phyloP scores from a whole-genome alignment of 1,140 invertebrate genomes.

The Bombus huntii region DNA sequence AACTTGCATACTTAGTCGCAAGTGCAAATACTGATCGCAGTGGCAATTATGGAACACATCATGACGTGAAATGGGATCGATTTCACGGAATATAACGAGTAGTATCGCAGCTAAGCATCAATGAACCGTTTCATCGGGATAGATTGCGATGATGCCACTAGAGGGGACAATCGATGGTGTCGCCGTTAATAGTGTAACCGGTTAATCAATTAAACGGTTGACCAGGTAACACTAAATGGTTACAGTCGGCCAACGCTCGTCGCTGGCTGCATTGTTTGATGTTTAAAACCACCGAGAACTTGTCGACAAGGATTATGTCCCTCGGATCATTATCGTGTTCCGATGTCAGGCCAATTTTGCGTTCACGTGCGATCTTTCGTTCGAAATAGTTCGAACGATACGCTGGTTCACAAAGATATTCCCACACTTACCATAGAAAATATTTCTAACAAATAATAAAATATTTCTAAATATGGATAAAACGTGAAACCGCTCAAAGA shows the following conservation, averaged over 20 bases:
- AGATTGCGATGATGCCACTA: slow-evolving; percentile 1
- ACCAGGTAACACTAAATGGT: slow-evolving; percentile 19
- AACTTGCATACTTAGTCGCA: no score
- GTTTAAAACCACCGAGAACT: background rate
- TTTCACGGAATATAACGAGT: background rate
- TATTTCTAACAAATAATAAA: no score
- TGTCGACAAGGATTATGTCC: background rate
- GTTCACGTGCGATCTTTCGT: background rate
- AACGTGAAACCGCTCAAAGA: no score
- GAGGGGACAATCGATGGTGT: slow-evolving; percentile 8
- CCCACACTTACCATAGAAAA: no score
- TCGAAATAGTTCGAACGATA: no score
- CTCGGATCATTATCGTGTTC: background rate
- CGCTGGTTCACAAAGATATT: no score
- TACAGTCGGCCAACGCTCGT: background rate
- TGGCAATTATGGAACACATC: background rate
- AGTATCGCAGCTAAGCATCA: background rate
- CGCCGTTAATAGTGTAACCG: slow-evolving; percentile 32
- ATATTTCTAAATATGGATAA: no score
- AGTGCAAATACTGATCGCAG: background rate
- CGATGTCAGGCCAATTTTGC: background rate
- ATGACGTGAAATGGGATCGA: background rate
- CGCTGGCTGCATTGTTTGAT: background rate
- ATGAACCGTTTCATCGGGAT: slow-evolving; percentile 6
- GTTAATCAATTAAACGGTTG: slow-evolving; percentile 40